These are phyloP conservation scores for Bathynomus jamesi DNA, from an alignment of 1,140 invertebrate genomes.

Conservation along the genomic window DNA sequence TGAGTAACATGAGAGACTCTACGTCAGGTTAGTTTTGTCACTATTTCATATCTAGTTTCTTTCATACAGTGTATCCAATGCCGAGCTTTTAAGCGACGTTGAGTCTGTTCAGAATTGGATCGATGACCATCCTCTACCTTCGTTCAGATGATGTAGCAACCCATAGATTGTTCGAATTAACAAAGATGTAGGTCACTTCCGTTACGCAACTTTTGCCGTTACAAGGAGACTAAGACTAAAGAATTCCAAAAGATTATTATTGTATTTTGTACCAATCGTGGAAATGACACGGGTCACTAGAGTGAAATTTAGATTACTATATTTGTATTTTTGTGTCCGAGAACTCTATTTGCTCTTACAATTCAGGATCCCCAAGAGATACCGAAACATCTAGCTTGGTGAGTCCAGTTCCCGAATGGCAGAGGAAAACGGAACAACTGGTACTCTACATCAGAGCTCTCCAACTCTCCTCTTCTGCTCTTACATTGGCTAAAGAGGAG, in stretches of 20 bases:
- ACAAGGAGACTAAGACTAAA: too few relatives aligned
- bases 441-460: conserved; percentile 82
- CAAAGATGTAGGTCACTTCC: too few relatives aligned
- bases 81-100: too few relatives aligned
- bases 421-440: conserved; percentile 72
- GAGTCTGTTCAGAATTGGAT: conserved; percentile 16
- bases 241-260: too few relatives aligned
- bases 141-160: too few relatives aligned
- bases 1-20: conserved; percentile 22
- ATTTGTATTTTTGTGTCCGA: neutral
- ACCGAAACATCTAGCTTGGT: conserved; percentile 20
- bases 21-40: conserved; percentile 7
- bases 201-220: too few relatives aligned
- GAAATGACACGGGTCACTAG: too few relatives aligned
- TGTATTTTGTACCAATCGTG: too few relatives aligned
- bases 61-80: neutral
- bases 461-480: conserved; percentile 83
- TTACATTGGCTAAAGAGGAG: conserved; percentile 82
- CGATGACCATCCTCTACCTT: too few relatives aligned
- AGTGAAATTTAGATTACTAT: too few relatives aligned
- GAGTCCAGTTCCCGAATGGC: conserved; percentile 40
- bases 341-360: too few relatives aligned
- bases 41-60: neutral
- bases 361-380: conserved; percentile 16
- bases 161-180: too few relatives aligned